phyloP scores from a whole-genome alignment of 2,797 vertebrate genomes.

The Lemur catta region DNA sequence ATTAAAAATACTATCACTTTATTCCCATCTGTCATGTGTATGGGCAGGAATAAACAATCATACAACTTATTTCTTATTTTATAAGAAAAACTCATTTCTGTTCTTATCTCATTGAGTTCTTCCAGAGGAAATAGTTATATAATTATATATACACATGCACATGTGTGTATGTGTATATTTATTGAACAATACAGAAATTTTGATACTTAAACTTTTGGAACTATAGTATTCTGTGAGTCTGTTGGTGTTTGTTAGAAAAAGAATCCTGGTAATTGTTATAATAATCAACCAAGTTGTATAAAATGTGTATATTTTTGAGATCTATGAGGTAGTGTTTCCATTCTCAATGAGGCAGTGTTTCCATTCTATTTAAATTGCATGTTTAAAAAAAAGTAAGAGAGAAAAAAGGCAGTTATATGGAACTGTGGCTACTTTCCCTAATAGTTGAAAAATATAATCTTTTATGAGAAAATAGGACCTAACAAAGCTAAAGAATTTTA shows the following conservation, averaged over 20 bases:
- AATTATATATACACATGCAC: not conserved
- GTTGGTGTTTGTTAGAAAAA: not conserved
- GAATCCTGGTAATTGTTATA: not conserved
- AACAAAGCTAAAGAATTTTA: not conserved
- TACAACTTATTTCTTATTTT: not conserved
- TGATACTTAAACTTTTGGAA: not conserved
- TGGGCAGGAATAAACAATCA: slow-evolving; percentile 39
- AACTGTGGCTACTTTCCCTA: not conserved
- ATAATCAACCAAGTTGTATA: not conserved
- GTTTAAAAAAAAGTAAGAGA: not conserved
- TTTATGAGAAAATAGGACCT: not conserved
- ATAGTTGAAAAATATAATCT: not conserved
- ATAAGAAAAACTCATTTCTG: not conserved
- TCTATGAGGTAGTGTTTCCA: not conserved
- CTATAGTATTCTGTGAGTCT: not conserved
- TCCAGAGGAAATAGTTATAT: not conserved
- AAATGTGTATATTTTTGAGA: not conserved
- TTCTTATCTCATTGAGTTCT: not conserved
- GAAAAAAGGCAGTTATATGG: not conserved
- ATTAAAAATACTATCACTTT: slow-evolving; percentile 46
- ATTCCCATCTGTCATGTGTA: not conserved
- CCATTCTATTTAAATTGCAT: not conserved
- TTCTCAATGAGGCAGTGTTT: not conserved
- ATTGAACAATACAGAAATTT: not conserved
- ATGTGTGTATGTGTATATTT: not conserved